Conservation (phyloP, 2,888 invertebrate species). For the Aphodius granarius region DNA sequence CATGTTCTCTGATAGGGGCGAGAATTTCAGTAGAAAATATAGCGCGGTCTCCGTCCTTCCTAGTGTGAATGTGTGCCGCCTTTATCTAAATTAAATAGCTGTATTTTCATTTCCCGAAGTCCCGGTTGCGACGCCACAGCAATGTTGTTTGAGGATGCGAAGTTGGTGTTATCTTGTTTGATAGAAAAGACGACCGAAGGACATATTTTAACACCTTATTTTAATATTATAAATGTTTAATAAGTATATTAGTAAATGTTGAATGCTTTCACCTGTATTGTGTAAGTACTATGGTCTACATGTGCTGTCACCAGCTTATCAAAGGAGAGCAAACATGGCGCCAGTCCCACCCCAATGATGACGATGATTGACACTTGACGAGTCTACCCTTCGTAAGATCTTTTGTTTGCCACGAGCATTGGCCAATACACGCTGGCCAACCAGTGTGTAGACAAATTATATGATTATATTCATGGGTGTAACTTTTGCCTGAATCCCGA, state of each 20-base stretch:
- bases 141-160: constrained; percentile 50
- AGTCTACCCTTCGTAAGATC: neutral
- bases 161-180: neutral
- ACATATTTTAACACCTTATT: neutral
- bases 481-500: no score
- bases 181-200: neutral
- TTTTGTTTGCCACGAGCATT: neutral
- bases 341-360: neutral
- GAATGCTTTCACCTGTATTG: no score
- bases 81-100: constrained; percentile 62
- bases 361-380: neutral
- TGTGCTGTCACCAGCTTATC: neutral
- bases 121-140: constrained; percentile 44
- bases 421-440: no score
- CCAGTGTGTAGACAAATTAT: neutral
- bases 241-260: no score
- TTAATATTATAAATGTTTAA: no score
- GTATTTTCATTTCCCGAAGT: constrained; percentile 59
- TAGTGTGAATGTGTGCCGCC: constrained; percentile 40
- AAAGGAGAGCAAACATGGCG: neutral
- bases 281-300: neutral
- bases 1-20: neutral
- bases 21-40: constrained; percentile 5
- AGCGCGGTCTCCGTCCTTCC: neutral
- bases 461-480: neutral